Conservation (phyloP, 2,888 invertebrate genomes). For the Cristatella mucedo region DNA sequence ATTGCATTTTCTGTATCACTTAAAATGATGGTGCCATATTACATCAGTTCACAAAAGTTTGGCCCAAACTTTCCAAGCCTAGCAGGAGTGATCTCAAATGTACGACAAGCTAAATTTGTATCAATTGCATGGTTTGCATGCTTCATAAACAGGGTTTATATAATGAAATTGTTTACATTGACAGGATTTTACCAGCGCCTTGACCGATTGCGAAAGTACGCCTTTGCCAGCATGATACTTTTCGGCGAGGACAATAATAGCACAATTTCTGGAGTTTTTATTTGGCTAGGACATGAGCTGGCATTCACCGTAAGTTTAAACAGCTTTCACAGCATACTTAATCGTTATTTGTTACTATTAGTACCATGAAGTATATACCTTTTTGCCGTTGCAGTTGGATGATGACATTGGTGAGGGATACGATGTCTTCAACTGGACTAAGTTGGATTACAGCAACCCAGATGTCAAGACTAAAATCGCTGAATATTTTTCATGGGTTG, state of each 20-base stretch:
- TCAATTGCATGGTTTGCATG: no score
- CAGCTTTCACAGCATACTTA: background rate
- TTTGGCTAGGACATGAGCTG: conserved; percentile 88
- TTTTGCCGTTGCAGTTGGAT: conserved; percentile 46
- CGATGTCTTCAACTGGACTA: conserved; percentile 86
- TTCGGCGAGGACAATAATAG: conserved; percentile 83
- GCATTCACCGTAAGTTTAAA: conserved; percentile 55
- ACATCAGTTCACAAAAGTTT: no score
- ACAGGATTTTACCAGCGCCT: conserved; percentile 91
- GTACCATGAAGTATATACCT: no score
- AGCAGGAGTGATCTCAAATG: no score
- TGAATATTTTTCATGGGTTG: conserved; percentile 79
- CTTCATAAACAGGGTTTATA: no score
- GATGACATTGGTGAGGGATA: conserved; percentile 94
- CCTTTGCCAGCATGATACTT: conserved; percentile 80
- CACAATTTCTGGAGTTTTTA: conserved; percentile 88
- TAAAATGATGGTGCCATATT: no score
- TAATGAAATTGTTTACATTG: no score
- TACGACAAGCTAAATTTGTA: no score
- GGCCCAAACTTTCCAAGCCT: no score
- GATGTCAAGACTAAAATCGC: conserved; percentile 70
- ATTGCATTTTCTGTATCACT: no score
- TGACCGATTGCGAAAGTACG: conserved; percentile 91
- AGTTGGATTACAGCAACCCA: conserved; percentile 61
- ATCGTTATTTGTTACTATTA: background rate